Conservation (phyloP, 2,797 vertebrate species). For the Falco columbarius region DNA sequence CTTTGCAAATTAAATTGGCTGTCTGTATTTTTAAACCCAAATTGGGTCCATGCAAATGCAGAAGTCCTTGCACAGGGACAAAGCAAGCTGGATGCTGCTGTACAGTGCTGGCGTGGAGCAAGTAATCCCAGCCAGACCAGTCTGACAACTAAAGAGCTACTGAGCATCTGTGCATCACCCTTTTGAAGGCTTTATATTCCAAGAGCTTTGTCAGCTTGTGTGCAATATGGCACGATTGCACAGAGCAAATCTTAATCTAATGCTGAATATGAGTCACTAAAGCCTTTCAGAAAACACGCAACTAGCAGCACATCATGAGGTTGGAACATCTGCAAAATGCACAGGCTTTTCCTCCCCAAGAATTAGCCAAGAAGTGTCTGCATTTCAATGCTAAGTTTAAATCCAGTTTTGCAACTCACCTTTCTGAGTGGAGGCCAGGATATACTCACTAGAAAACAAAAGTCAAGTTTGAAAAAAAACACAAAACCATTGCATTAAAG, state of each 20-base stretch:
- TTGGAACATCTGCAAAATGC: background rate
- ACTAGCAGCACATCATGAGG: background rate
- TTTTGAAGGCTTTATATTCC: background rate
- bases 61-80: background rate
- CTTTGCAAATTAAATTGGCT: background rate
- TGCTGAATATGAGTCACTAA: background rate
- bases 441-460: background rate
- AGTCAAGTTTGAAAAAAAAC: background rate
- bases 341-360: background rate
- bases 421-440: background rate
- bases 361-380: background rate
- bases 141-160: background rate
- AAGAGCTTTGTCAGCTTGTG: slow-evolving; percentile 9
- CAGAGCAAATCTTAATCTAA: background rate
- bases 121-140: background rate
- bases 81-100: background rate
- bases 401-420: background rate
- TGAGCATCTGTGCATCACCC: background rate
- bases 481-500: background rate
- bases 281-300: background rate
- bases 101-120: background rate
- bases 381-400: background rate
- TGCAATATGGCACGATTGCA: background rate
- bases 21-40: background rate
- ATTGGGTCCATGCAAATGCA: background rate